Evolutionary conservation across 1,140 invertebrate genomes (phyloP).

Genomic region (Trichonephila clavata): DNA sequence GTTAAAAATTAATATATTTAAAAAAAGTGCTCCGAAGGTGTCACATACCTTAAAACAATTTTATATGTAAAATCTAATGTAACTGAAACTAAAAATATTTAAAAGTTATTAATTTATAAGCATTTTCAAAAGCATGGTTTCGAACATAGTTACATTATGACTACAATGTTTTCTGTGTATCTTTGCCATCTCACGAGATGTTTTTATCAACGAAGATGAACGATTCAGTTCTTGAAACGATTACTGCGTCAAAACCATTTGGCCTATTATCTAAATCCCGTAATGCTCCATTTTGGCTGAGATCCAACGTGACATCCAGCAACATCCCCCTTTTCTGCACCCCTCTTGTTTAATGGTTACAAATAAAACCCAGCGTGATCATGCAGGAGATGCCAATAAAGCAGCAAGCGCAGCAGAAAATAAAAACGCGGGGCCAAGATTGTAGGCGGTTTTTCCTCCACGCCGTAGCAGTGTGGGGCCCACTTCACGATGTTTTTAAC

Average conservation of each 20-base stretch:
- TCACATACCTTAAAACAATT: too few species aligned
- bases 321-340: background rate
- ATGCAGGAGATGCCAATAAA: constrained; percentile 6
- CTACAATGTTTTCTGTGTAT: background rate
- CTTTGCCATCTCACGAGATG: background rate
- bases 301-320: background rate
- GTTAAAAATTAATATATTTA: too few species aligned
- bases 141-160: too few species aligned
- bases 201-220: background rate
- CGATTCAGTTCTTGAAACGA: background rate
- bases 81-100: too few species aligned
- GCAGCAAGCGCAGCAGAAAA: constrained; percentile 26
- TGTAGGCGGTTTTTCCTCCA: constrained; percentile 12
- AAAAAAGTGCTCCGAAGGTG: too few species aligned
- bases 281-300: background rate
- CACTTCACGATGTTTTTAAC: constrained; percentile 4
- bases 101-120: too few species aligned
- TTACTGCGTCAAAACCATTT: background rate
- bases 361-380: background rate
- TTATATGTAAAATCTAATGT: too few species aligned
- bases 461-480: background rate
- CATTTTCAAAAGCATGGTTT: too few species aligned
- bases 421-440: background rate
- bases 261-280: background rate
- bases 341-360: background rate